Percentiles rank a stretch among this genome's conserved stretches.
phyloP scores from a whole-genome alignment of 2,113 vertebrate species.

The Python bivittatus region DNA sequence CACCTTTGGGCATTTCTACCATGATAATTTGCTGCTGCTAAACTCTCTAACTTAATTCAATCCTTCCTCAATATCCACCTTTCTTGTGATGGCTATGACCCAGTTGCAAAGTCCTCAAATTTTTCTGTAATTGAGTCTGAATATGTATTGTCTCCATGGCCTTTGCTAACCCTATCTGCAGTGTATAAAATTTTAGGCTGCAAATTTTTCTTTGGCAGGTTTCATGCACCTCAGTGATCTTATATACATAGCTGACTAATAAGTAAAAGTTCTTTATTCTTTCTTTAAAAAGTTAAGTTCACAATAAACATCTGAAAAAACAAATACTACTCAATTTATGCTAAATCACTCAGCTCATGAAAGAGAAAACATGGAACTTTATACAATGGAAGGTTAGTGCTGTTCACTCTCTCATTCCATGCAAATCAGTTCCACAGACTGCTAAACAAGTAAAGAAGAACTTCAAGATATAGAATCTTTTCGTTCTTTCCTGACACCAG shows the following conservation, averaged over 20 bases:
- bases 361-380: constrained; percentile 19
- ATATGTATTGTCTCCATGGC: neutral
- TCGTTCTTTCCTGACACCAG: constrained; percentile 45
- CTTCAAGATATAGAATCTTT: constrained; percentile 43
- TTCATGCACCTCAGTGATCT: neutral
- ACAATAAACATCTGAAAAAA: constrained; percentile 31
- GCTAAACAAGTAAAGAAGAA: constrained; percentile 47
- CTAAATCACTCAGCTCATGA: constrained; percentile 44
- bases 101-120: neutral
- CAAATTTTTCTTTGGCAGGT: neutral
- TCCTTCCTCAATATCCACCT: neutral
- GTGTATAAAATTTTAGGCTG: neutral
- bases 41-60: neutral
- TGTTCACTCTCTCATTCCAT: constrained; percentile 47
- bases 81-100: neutral
- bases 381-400: neutral
- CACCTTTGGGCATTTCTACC: neutral
- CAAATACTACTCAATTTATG: constrained; percentile 51
- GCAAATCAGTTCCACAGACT: constrained; percentile 26
- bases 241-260: neutral
- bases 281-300: constrained; percentile 30
- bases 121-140: neutral
- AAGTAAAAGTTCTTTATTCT: constrained; percentile 6
- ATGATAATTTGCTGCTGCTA: neutral
- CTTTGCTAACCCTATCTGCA: neutral